Evolutionary conservation across 2,113 vertebrate species (phyloP), one percentile per base, ranked within the genome.

Genomic region (Daboia siamensis): DNA sequence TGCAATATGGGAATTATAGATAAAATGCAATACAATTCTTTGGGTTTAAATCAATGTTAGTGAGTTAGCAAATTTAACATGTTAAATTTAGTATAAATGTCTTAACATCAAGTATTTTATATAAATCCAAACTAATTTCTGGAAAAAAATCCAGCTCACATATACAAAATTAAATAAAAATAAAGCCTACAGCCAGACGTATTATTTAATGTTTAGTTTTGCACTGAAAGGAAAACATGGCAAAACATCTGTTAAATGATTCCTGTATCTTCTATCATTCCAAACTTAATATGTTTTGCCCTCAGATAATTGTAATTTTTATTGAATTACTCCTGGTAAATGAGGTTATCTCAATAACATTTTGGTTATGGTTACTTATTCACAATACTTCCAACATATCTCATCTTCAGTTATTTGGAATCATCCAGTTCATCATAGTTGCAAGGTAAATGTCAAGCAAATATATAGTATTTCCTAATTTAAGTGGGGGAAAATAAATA

Each of bases 11-110:
- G 11, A 93, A 46, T 24, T 90, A n/a, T 23, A 93, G 57, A 92
- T 94, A 92, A 2, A 3, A 84, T 0, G 33, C 4, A 90, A 80
- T n/a, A 1, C 59, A 48, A 24, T 93, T 0, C 7, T 90, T 26
- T 59, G 20, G 64, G 86, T 86, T 94, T 90, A 89, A 93, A 84
- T 92, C 57, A 93, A 10, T 21, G 13, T 61, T 24, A 92, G 0
- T 0, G 6, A 1, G 0, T 74, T 33, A 93, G 2, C 3, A 92
- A 92, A 11, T 0, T 85, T 44, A 92, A 52, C 20, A 80, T 13
- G 39, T 86, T 84, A 74, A n/a, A n/a, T n/a, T n/a, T 11, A 90
- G 9, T 24, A 52, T 61, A 23, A 2, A 17, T 10, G 15, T 12
- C 13, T 55, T 69, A 80, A 80, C 21, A 90, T 11, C 24, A 39